phyloP scores from a whole-genome alignment of 2,888 invertebrate genomes.

The Drosophila subquinaria region DNA sequence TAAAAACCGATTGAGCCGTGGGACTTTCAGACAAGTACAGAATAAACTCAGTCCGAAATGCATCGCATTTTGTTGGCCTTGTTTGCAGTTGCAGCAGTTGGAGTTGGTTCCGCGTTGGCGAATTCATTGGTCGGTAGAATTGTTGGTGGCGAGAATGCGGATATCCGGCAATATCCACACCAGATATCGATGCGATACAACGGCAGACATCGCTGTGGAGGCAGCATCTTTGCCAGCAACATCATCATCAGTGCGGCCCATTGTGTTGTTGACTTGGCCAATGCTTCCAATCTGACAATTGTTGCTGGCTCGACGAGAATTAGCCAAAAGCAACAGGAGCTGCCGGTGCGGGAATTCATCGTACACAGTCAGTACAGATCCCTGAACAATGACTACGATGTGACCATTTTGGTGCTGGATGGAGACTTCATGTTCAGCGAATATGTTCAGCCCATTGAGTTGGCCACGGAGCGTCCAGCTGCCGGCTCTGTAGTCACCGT shows the following conservation, averaged over 20 bases:
- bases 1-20: not conserved
- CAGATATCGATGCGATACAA: slow-evolving; percentile 75
- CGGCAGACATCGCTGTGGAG: slow-evolving; percentile 76
- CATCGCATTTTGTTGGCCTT: slow-evolving; percentile 37
- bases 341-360: slow-evolving; percentile 86
- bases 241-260: slow-evolving; percentile 73
- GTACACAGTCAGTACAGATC: slow-evolving; percentile 87
- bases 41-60: slow-evolving; percentile 35
- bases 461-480: slow-evolving; percentile 86
- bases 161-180: slow-evolving; percentile 66
- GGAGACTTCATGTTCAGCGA: slow-evolving; percentile 82
- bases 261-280: slow-evolving; percentile 58
- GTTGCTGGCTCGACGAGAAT: slow-evolving; percentile 68
- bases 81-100: not conserved
- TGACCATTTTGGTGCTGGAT: slow-evolving; percentile 88
- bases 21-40: not conserved
- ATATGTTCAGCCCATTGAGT: slow-evolving; percentile 87
- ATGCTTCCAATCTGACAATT: slow-evolving; percentile 54
- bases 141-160: slow-evolving; percentile 57
- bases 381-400: slow-evolving; percentile 87
- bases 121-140: slow-evolving; percentile 65
- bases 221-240: slow-evolving; percentile 58
- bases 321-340: slow-evolving; percentile 48
- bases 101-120: slow-evolving; percentile 19
- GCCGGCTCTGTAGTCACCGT: slow-evolving; percentile 54